Base-by-base conservation (phyloP, 2,113 vertebrate species). In the Thymallus thymallus region DNA sequence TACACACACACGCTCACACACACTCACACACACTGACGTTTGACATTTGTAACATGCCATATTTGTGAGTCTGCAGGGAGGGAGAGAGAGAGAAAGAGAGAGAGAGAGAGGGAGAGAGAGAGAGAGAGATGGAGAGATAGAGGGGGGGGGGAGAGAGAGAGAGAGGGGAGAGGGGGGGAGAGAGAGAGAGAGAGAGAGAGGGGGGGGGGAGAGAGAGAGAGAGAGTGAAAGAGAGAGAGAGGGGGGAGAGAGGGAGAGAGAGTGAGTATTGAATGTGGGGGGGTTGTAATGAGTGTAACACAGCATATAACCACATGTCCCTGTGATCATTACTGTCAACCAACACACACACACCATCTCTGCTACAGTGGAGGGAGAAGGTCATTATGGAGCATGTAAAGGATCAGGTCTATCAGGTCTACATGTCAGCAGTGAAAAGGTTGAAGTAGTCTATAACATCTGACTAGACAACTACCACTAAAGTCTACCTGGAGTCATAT, bases 371-470 rank as follows among this genome's bases (percentile, higher is more conserved):
- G 46, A 72, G 80, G 26, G 72, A 82, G 88, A 87, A 92, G 89
- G 90, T 79, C 88, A 90, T 90, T 76, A 81, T 67, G 85, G 84
- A 73, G 69, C 85, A 80, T 90, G 90, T 88, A 84, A 77, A 68
- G 9, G 63, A 78, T 55, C 72, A 80, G 32, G 76, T 82, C 78
- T 77, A 78, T 55, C 72, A 80, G 32, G 76, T 82, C 73, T 74
- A 80, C 84, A 86, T 89, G 84, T 87, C 89, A 90, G 73, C 73
- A 76, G 76, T 76, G 86, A 87, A 74, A 90, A 91, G 89, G 90
- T 91, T 86, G 89, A 84, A 6, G 55, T 5, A n/a, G n/a, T n/a
- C n/a, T n/a, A n/a, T n/a, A n/a, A n/a, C n/a, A n/a, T 6, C 32
- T 35, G 32, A 35, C 32, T 35, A 35, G 32, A 35, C 0, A 35